Base-by-base conservation (phyloP, 2,888 invertebrate genomes). In the Serripes groenlandicus region DNA sequence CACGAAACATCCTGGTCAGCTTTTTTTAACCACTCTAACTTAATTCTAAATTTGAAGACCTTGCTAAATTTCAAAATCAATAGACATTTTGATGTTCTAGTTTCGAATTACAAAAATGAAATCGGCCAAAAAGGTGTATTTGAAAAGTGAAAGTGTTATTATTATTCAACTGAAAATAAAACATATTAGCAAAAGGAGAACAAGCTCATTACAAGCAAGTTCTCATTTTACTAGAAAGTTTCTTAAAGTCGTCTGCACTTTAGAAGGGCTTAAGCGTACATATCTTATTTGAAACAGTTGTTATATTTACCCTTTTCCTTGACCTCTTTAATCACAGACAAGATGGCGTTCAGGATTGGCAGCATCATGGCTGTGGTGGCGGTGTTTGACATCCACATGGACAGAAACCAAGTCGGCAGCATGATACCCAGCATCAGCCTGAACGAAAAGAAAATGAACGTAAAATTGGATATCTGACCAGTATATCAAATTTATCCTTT, bases 301-400 rank as follows among this genome's bases (percentile, higher is more conserved):
- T 1, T 49, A 21, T 49, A 3, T 62, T 42, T 79, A 90, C 90
- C 85, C 54, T 78, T 76, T 11, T 85, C 75, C 49, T 84, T 85
- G 21, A 88, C 85, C 34, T 85, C 87, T 72, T 85, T 88, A 54
- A 92, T 89, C 85, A 90, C 89, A 4, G 75, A 71, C 28, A 94
- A 85, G 18, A 94, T 93, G 23, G 94, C 94, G 64, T 90, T 91
- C 0, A 93, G 92, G 15, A 94, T 93, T 0, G 94, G 94, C 52
- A 94, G 89, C 94, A 94, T 94, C 94, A 94, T 94, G 66, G 94
- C 93, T 0, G 94, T 92, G n/a, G 94, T 98, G 0, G 98, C 98
- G 0, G 98, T 98, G 94, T 98, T 98, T 7, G 98, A 98, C 90
- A 98, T 98, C 98, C 98, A 98, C 98, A 98, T 98, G 0, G 98